Evolutionary conservation across 2,888 invertebrate genomes (phyloP), one percentile per base, ranked within the genome.

Genomic region (Coronaproctus castanopsis): DNA sequence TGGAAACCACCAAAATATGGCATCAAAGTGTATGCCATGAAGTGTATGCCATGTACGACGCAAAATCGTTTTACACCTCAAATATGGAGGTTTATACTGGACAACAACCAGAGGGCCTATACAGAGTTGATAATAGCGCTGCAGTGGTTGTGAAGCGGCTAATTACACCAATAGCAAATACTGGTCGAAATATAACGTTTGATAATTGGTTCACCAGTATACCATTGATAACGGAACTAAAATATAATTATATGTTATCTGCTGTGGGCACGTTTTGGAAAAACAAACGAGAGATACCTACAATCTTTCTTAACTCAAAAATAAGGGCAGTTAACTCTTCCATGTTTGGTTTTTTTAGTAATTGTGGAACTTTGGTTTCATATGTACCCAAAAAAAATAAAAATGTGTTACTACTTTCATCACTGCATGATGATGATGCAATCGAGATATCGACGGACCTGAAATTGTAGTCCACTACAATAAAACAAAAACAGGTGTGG

Each of bases 311-410:
- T 20, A 36, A 57, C 21, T 51, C 52, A 22, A 52, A 57, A 51
- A 36, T 24, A 52, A 57, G 52, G 36, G 24, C 36, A 3, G 57
- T 51, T 18, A 57, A 57, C 23, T 52, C 52, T 23, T 50, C 52
- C 52, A 49, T 57, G 52, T 57, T 57, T 57, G 57, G 19, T 10
- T n/a, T n/a, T n/a, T 57, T 49, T 57, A 52, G 23, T 50, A 24
- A 50, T 14, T 36, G 36, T 36, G 36, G 36, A 36, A 36, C 36
- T 36, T 36, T 14, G 36, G 36, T 36, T 36, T 36, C 36, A 36
- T 36, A 36, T 14, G 36, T 36, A 14, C 14, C 36, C n/a, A n/a
- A n/a, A 36, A 36, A 36, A 36, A 36, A 8, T 36, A 36, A 36
- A 36, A 36, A 36, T 36, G 36, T 36, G 14, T 14, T 36, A 8